Percentiles rank a stretch among this genome's conserved stretches.
phyloP scores from a whole-genome alignment of 2,797 vertebrate genomes.

The Chaetophractus vellerosus region DNA sequence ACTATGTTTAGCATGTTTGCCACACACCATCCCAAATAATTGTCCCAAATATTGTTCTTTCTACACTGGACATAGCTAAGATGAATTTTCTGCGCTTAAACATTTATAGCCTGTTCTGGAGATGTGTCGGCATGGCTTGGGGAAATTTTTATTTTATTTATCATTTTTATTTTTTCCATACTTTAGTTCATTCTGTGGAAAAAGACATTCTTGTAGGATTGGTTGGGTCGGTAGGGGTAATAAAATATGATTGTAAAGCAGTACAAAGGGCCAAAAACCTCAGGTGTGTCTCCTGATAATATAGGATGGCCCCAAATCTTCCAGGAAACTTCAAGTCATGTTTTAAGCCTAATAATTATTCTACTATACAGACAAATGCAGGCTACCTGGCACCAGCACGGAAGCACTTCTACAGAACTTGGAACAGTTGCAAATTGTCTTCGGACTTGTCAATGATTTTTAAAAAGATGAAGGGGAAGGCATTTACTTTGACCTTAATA shows the following conservation, averaged over 20 bases:
- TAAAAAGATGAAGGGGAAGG: constrained; percentile 51
- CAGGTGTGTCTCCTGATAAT: too few relatives aligned
- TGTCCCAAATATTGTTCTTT: too few relatives aligned
- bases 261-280: not conserved
- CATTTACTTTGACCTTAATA: constrained; percentile 59
- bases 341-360: not conserved
- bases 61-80: not conserved
- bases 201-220: not conserved
- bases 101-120: too few relatives aligned
- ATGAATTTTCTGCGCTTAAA: not conserved
- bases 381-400: not conserved
- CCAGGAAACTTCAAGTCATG: not conserved
- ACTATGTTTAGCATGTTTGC: not conserved
- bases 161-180: not conserved
- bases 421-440: not conserved
- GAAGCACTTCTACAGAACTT: not conserved
- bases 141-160: not conserved
- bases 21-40: too few relatives aligned
- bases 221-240: too few relatives aligned
- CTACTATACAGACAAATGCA: accelerated
- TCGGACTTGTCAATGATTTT: constrained; percentile 30
- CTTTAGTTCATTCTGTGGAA: not conserved
- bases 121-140: accelerated
- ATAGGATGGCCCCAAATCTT: too few relatives aligned
- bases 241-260: not conserved